Evolutionary conservation across 2,113 vertebrate genomes (phyloP).

Genomic region (Tychaedon coryphoeus): DNA sequence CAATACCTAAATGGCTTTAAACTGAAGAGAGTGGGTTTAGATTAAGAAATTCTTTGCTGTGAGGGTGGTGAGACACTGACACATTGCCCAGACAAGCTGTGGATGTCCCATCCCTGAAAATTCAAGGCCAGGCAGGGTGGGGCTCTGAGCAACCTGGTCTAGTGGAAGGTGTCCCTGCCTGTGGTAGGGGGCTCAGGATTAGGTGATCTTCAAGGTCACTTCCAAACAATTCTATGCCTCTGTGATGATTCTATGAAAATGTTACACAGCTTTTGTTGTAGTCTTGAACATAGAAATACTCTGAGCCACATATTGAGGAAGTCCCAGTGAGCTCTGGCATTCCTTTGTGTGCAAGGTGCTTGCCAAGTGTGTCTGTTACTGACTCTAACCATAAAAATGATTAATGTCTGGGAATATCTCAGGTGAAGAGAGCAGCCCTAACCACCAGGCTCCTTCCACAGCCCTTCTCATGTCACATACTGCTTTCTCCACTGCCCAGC

Average conservation of each 20-base stretch:
- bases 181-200: neutral
- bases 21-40: neutral
- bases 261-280: neutral
- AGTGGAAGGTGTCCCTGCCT: neutral
- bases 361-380: neutral
- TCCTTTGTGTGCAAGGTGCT: neutral
- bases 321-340: neutral
- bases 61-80: neutral
- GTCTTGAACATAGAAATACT: neutral
- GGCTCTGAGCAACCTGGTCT: neutral
- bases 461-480: neutral
- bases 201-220: neutral
- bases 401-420: neutral
- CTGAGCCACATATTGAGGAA: neutral
- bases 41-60: neutral
- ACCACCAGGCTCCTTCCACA: neutral
- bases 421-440: neutral
- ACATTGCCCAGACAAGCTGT: neutral
- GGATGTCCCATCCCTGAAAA: neutral
- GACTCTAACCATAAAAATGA: neutral
- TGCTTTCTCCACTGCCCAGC: neutral
- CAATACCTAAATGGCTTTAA: neutral
- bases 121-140: neutral
- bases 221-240: neutral
- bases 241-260: neutral